These are phyloP conservation scores for Melierax canorus DNA, from an alignment of 2,113 vertebrate species.

Conservation along the genomic window DNA sequence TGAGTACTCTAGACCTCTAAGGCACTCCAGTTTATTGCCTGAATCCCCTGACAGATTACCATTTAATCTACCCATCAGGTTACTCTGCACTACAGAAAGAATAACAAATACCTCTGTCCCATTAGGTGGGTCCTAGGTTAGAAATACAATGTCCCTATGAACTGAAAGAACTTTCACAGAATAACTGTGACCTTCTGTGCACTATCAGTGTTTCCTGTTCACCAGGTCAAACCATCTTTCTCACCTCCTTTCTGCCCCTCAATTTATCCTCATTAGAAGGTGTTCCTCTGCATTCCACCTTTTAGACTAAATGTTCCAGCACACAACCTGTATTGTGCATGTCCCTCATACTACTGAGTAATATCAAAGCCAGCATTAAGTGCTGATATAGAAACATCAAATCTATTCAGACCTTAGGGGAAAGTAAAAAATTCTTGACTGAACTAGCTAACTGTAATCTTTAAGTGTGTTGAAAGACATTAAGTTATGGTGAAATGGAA, in stretches of 20 bases:
- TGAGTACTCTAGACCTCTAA: neutral
- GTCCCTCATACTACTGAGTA: neutral
- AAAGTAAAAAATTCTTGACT: neutral
- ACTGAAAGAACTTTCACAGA: neutral
- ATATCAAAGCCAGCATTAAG: neutral
- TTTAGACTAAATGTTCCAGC: neutral
- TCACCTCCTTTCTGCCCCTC: neutral
- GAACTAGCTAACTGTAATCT: neutral
- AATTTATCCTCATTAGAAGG: neutral
- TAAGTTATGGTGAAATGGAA: neutral
- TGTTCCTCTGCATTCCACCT: neutral
- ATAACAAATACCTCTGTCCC: neutral
- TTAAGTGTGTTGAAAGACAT: neutral
- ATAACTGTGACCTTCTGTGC: neutral
- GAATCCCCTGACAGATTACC: neutral
- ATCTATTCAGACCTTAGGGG: neutral
- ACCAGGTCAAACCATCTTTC: neutral
- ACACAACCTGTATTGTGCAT: rapidly evolving
- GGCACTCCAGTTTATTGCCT: neutral
- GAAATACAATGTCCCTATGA: neutral
- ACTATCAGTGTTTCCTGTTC: neutral
- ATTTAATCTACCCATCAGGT: neutral
- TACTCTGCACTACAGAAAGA: neutral
- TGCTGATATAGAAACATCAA: neutral
- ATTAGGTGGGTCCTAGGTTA: neutral